Base-by-base conservation (phyloP, 2,888 invertebrate species). In the Acleris sparsana region DNA sequence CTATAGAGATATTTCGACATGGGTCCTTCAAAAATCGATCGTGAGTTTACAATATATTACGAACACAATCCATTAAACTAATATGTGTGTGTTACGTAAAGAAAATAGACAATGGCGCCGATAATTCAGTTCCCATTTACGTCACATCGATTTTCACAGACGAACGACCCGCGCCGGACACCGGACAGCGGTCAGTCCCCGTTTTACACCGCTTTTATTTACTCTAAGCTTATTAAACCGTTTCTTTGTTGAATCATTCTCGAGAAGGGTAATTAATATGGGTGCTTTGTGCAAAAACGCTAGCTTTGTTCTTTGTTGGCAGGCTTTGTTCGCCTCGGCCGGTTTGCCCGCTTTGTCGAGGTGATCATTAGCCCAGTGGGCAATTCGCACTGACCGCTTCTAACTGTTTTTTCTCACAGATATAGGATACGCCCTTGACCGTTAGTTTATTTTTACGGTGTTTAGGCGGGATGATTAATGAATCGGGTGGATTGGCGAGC, bases 221-320 rank as follows among this genome's bases (percentile, higher is more conserved):
- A 88, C 88, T 84, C 75, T 85, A 87, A 89, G 86, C 88, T 84
- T 90, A 90, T 91, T 91, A 90, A 90, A 92, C 89, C 91, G 90
- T 82, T 87, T 87, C 91, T 82, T 87, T 87, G 87, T 86, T 72
- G 73, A 68, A 72, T 76, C 52, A 76, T 82, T 83, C 83, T 84
- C 80, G 79, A 85, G 82, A 79, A 85, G 87, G 89, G 91, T 92
- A 92, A 92, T 92, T 92, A 92, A 92, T 92, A 90, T 83, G 81
- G 83, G 75, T 72, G 72, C 75, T 88, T 92, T 92, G 89, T 92
- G 89, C 88, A 75, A 87, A 88, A 86, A 83, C 80, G 78, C 70
- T 75, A 72, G 74, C 80, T 84, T 90, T 91, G 92, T 92, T 84
- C 89, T 78, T 79, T 75, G 72, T 75, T 82, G 80, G 85, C 76